These are phyloP conservation scores for Phrynosoma platyrhinos DNA, from an alignment of 2,113 vertebrate genomes.

Conservation along the genomic window DNA sequence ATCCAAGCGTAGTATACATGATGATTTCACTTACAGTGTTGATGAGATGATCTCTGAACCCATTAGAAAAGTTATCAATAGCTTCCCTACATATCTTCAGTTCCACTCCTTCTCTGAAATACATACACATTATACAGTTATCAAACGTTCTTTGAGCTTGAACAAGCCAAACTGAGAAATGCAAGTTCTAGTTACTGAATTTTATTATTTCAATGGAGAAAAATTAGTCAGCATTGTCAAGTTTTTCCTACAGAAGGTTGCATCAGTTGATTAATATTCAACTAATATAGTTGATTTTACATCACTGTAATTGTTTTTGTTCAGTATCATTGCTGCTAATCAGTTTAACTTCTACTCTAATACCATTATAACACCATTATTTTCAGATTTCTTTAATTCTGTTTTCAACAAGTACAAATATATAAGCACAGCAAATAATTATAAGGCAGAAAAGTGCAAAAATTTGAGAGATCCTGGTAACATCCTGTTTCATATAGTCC, in stretches of 20 bases:
- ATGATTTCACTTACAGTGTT: conserved; percentile 78
- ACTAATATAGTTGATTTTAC: not conserved
- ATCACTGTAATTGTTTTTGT: not conserved
- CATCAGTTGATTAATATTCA: not conserved
- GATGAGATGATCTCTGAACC: conserved; percentile 81
- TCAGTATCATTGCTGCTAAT: not conserved
- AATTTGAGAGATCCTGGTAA: too few relatives aligned
- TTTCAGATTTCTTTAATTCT: not conserved
- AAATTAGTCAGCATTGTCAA: not conserved
- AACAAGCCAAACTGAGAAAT: not conserved
- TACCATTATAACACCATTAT: not conserved
- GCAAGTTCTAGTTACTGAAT: not conserved
- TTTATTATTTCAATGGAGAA: not conserved
- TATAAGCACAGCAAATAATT: too few relatives aligned
- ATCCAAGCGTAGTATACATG: not conserved
- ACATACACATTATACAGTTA: conserved; percentile 45
- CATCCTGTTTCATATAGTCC: too few relatives aligned
- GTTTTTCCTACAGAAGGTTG: not conserved
- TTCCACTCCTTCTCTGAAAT: conserved; percentile 79
- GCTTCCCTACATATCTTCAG: conserved; percentile 74
- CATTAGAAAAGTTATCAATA: conserved; percentile 76
- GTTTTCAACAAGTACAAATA: not conserved
- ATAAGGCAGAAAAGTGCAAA: too few relatives aligned
- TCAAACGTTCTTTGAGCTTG: conserved; percentile 5
- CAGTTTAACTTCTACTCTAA: not conserved